Conservation (phyloP, 2,113 vertebrate species). For the Ammodramus savannarum region DNA sequence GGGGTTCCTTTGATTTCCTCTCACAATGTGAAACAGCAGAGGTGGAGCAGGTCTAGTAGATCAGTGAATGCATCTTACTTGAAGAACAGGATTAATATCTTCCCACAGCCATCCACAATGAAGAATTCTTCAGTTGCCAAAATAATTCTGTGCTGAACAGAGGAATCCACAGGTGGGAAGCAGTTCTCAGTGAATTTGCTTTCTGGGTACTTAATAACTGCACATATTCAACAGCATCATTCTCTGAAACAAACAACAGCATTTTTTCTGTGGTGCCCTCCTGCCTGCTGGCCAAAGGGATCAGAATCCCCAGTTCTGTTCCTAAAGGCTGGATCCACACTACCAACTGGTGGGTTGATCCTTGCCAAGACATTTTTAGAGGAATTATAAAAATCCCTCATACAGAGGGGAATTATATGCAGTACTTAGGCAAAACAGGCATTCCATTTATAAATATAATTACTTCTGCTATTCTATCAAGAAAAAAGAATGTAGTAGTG, state of each 20-base stretch:
- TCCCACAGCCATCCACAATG: constrained; percentile 47
- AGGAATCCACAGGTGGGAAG: constrained; percentile 43
- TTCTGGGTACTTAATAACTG: constrained; percentile 1
- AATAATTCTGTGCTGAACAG: constrained; percentile 41
- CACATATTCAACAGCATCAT: background rate
- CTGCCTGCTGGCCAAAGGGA: constrained; percentile 1
- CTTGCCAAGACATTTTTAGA: constrained; percentile 55
- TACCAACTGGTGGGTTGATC: constrained; percentile 16
- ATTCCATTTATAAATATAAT: constrained; percentile 63
- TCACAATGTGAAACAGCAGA: background rate
- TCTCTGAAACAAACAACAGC: background rate
- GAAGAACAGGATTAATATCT: constrained; percentile 44
- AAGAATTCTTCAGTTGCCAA: constrained; percentile 43
- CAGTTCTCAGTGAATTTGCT: background rate
- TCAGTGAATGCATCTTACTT: background rate
- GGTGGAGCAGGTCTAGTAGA: background rate
- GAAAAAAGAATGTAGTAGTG: constrained; percentile 48
- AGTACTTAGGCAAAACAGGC: constrained; percentile 55
- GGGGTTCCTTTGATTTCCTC: background rate
- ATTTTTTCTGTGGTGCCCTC: background rate
- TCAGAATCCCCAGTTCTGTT: background rate
- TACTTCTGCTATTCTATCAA: constrained; percentile 49
- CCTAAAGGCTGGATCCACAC: background rate
- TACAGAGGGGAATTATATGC: constrained; percentile 35
- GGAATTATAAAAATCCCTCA: constrained; percentile 65